These are phyloP conservation scores for Hydriomena furcata DNA, from an alignment of 2,888 invertebrate species.

Conservation along the genomic window DNA sequence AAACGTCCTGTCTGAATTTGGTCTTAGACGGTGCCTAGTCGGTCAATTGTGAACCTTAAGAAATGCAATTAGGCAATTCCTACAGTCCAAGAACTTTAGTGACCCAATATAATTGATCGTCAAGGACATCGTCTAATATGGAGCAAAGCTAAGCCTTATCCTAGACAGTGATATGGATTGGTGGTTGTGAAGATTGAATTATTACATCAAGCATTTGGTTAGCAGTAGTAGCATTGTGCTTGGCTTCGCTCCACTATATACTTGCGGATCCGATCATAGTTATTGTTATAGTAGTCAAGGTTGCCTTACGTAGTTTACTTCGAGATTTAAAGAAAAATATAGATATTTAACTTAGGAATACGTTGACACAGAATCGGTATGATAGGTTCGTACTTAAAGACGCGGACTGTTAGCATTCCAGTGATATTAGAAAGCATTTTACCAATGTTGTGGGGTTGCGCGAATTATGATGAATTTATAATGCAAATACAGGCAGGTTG, in stretches of 20 bases:
- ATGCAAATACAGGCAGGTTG: constrained; percentile 10
- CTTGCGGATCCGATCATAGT: constrained; percentile 9
- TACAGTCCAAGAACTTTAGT: too few relatives aligned
- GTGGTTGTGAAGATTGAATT: too few relatives aligned
- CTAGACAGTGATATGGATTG: background rate
- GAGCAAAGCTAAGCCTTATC: background rate
- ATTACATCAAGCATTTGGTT: background rate
- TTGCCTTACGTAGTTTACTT: constrained; percentile 49
- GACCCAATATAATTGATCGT: background rate
- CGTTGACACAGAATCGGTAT: constrained; percentile 9
- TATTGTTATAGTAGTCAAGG: constrained; percentile 42
- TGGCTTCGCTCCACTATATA: constrained; percentile 19
- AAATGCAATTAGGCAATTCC: too few relatives aligned
- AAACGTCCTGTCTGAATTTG: constrained; percentile 1
- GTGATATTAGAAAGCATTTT: constrained; percentile 29
- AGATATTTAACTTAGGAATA: constrained; percentile 14
- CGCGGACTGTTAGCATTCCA: constrained; percentile 33
- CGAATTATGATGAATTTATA: background rate
- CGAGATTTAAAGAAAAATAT: constrained; percentile 32
- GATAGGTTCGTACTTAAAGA: constrained; percentile 10
- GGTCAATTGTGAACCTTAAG: background rate
- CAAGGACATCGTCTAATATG: background rate
- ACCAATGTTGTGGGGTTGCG: constrained; percentile 15
- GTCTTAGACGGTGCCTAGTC: background rate
- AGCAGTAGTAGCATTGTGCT: constrained; percentile 3